phyloP scores from a whole-genome alignment of 2,113 vertebrate genomes.

The Sprattus sprattus region DNA sequence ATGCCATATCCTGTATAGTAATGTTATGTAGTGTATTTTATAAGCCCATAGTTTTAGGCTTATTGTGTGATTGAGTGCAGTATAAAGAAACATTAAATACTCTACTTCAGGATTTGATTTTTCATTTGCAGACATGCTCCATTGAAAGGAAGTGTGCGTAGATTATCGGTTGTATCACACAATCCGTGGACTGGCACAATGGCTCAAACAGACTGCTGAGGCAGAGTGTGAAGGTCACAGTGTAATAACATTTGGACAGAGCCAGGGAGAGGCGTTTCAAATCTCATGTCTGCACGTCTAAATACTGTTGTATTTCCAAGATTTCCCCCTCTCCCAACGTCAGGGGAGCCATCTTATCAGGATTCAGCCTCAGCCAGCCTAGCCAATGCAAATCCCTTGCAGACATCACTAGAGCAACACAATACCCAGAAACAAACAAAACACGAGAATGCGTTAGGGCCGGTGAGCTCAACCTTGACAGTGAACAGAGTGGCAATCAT shows the following conservation, averaged over 20 bases:
- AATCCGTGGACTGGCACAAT: not conserved
- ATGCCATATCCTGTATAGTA: not conserved
- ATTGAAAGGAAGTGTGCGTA: not conserved
- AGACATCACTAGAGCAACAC: not conserved
- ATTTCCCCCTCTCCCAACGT: not conserved
- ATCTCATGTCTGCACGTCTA: conserved; percentile 2
- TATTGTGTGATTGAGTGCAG: not conserved
- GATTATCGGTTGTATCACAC: not conserved
- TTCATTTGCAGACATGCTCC: too few species aligned
- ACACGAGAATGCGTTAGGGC: not conserved
- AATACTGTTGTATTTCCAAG: conserved; percentile 10
- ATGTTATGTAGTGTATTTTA: not conserved
- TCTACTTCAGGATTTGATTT: too few species aligned
- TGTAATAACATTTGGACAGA: conserved; percentile 12
- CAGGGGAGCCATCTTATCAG: conserved; percentile 9
- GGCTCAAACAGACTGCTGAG: not conserved
- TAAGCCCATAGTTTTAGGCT: not conserved
- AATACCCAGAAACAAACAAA: not conserved
- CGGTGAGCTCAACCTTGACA: conserved; percentile 11
- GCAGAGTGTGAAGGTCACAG: conserved; percentile 7
- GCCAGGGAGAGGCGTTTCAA: not conserved
- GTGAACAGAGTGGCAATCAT: not conserved
- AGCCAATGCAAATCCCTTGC: conserved; percentile 7
- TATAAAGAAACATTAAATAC: not conserved
- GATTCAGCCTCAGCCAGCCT: not conserved